These are phyloP conservation scores for Ptilonorhynchus violaceus DNA, from an alignment of 2,113 vertebrate species.

Conservation along the genomic window DNA sequence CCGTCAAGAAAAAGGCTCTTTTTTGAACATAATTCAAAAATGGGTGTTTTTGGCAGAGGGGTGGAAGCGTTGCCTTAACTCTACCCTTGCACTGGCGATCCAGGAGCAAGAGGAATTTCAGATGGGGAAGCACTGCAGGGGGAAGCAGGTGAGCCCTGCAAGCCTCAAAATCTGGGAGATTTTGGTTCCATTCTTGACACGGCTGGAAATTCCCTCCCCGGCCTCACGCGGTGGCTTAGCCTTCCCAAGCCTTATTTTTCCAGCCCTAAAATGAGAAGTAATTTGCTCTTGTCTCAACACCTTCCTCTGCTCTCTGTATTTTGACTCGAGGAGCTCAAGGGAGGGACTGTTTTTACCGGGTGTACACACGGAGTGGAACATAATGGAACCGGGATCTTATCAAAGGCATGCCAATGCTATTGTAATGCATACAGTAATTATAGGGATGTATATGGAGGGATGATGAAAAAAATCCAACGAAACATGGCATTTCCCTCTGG, in stretches of 20 bases:
- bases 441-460: not conserved
- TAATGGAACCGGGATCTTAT: conserved; percentile 4
- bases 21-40: not conserved
- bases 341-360: not conserved
- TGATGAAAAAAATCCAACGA: not conserved
- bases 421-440: conserved; percentile 45
- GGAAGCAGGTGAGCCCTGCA: not conserved
- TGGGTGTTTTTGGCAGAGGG: rapidly evolving
- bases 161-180: not conserved
- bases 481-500: conserved; percentile 48
- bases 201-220: not conserved
- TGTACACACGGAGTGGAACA: not conserved
- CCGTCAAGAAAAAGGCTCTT: rapidly evolving
- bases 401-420: not conserved
- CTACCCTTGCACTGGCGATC: rapidly evolving
- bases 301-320: conserved; percentile 25
- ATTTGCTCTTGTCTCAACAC: conserved; percentile 54
- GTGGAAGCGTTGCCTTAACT: not conserved
- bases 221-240: not conserved
- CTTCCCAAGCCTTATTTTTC: not conserved
- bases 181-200: rapidly evolving
- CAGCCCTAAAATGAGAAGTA: not conserved
- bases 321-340: conserved; percentile 43
- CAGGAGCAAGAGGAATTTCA: rapidly evolving
- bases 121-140: rapidly evolving